Conservation (phyloP, 2,888 invertebrate species). For the Adelognathus sp. region DNA sequence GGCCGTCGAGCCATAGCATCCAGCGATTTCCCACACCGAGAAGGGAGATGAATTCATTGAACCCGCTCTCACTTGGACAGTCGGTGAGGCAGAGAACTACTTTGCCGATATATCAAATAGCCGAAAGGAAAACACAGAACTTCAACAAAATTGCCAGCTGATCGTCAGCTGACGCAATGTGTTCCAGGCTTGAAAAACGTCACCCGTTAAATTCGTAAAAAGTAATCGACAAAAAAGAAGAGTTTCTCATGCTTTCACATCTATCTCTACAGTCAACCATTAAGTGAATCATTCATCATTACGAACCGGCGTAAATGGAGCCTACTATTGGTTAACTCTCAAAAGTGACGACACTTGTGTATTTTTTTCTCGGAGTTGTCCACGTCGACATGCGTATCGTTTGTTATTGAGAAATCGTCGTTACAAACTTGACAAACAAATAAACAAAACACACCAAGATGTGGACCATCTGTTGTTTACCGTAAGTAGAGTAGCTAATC, state of each 20-base stretch:
- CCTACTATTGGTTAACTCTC: background rate
- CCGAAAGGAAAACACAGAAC: too few species aligned
- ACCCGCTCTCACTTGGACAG: background rate
- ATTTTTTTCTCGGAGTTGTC: conserved; percentile 11
- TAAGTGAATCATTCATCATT: background rate
- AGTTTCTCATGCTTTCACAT: background rate
- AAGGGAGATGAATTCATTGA: background rate
- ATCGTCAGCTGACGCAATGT: conserved; percentile 17
- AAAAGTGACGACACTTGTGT: conserved; percentile 18
- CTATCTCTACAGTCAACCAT: background rate
- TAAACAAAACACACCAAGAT: conserved; percentile 37
- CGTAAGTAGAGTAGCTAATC: conserved; percentile 52
- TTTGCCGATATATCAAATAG: background rate
- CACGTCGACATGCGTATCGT: conserved; percentile 46
- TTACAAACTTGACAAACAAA: background rate
- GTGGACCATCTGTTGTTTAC: conserved; percentile 51
- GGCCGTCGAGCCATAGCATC: background rate
- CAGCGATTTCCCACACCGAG: background rate
- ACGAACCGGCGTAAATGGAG: background rate
- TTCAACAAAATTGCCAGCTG: conserved; percentile 6
- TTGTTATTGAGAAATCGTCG: background rate
- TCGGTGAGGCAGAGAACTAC: background rate
- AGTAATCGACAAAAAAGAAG: background rate
- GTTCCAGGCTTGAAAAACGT: background rate
- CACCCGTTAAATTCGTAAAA: background rate